Base-by-base conservation (phyloP, 2,113 vertebrate genomes). In the Pteropus alecto region DNA sequence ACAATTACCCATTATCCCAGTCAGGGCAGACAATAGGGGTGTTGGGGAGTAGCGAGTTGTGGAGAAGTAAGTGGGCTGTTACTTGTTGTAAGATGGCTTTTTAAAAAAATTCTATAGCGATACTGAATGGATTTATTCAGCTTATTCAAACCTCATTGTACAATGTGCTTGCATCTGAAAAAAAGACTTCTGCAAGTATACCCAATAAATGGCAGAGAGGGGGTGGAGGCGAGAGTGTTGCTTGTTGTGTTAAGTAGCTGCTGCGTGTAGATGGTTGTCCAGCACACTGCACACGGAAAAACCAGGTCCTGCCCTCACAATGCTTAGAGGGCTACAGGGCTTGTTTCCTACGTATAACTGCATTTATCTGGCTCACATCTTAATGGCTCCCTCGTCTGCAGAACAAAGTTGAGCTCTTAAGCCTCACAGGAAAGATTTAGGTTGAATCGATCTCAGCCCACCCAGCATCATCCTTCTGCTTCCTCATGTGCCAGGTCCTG, bases 1-100 rank as follows among this genome's bases (percentile, higher is more conserved):
- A 97, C 97, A 97, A 96, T 93, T 73, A 93, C 89, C 92, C 70
- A 88, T 97, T 97, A 79, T 97, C 92, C 93, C 81, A 81, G 87
- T 48, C 76, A 35, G 48, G 77, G 77, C 78, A 81, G 94, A 95
- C 90, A 97, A 67, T 96, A 7, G 81, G 77, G 41, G 77, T 30
- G 56, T 38, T 19, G 28, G 93, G 78, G 73, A 88, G 89, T 21
- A 16, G 26, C 0, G n/a, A 60, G 68, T 30, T 56, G 87, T 61
- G 60, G 79, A 70, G 90, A 93, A 90, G 87, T 24, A 87, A 95
- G 95, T 60, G 35, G 94, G 74, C 89, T 90, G 74, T 90, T 92
- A 5, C 97, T 98, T 46, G 71, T 85, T 84, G 0, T 1, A 81
- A 96, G 88, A 73, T 78, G 82, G 77, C 76, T 74, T 97, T 67